Evolutionary conservation across 2,888 invertebrate species (phyloP).

Genomic region (Villa cingulata): DNA sequence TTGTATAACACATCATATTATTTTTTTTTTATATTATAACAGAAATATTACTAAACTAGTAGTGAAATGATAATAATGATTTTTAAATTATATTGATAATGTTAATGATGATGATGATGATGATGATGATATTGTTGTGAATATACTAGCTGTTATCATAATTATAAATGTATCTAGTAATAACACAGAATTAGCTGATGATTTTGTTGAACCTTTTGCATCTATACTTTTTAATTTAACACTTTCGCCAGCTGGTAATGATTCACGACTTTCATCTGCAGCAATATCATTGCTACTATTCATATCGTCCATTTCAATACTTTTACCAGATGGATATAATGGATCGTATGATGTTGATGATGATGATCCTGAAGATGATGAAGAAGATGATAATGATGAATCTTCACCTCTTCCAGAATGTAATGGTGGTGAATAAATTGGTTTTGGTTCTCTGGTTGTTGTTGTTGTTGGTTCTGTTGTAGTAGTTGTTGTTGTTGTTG

Average conservation of each 20-base stretch:
- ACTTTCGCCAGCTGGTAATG: constrained; percentile 2
- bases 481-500: constrained; percentile 47
- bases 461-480: constrained; percentile 41
- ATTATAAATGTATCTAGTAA: neutral
- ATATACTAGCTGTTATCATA: neutral
- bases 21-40: too few relatives aligned
- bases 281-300: constrained; percentile 5
- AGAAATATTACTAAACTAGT: too few relatives aligned
- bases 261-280: constrained; percentile 6
- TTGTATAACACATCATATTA: too few relatives aligned
- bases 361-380: constrained; percentile 1
- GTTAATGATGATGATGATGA: neutral
- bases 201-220: neutral
- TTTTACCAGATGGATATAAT: neutral
- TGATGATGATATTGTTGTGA: neutral
- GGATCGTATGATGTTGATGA: neutral
- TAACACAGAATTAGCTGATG: neutral
- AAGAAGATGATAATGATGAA: neutral
- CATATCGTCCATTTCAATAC: constrained; percentile 1
- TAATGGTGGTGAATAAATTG: constrained; percentile 35
- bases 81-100: too few relatives aligned
- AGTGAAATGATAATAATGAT: too few relatives aligned
- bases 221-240: constrained; percentile 5
- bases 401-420: constrained; percentile 16
- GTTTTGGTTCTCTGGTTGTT: constrained; percentile 39